Base-by-base conservation (phyloP, 2,888 invertebrate genomes). In the Amphiduros pacificus region DNA sequence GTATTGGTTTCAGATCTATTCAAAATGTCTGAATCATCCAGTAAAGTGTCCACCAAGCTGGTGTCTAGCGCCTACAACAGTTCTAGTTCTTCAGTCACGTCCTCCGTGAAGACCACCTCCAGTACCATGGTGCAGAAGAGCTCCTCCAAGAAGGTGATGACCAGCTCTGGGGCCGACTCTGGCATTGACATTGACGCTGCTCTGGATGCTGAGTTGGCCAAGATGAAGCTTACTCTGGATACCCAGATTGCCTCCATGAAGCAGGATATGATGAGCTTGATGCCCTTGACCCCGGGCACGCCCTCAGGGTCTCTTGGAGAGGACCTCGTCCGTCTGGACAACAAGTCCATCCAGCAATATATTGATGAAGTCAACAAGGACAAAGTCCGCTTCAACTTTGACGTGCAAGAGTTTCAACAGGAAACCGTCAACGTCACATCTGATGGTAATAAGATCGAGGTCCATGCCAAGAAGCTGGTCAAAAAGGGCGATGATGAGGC, bases 401-500 rank as follows among this genome's bases (percentile, higher is more conserved):
- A 69, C 53, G 61, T 69, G 2, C 44, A 59, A 14, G 62, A 65
- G 41, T 69, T 62, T 41, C 63, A 59, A 20, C 57, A 63, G 1
- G 61, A 68, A 55, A 51, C 65, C 31, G 31, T 69, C 22, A 49
- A 31, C 48, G 65, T 69, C 51, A 63, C 62, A 48, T 55, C 67
- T 3, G 69, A 58, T 27, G 69, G 69, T 6, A 65, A 65, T 57
- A 69, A 63, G 51, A 61, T 69, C 48, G 67, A 68, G 29, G 69
- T 69, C 14, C 63, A 65, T 40, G 69, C 63, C 29, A 59, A 29
- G 41, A 64, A 64, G 52, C 61, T 53, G 58, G 52, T 29, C 27
- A 40, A 48, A 22, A 65, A 63, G 44, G 53, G 49, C 24, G 67
- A 57, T 17, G 65, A 52, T 17, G 62, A 67, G 28, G 63, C 65